A percentile compares a stretch with the other conserved stretches of the same genome.
phyloP scores from a whole-genome alignment of 2,113 vertebrate genomes.

The Ceyx margarethae region DNA sequence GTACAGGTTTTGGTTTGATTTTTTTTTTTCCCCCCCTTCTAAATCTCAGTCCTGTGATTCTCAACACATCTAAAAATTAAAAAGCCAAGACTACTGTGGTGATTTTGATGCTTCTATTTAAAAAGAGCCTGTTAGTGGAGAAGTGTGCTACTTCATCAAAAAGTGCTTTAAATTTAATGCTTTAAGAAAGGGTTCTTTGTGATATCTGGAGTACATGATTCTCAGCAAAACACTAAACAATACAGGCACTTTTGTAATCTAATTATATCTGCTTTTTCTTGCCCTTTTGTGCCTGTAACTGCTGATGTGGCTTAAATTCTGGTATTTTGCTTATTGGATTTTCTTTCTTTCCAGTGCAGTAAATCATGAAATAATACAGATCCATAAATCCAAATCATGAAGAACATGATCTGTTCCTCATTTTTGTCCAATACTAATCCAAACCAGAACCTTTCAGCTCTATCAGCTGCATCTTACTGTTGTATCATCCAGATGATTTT shows the following conservation, averaged over 20 bases:
- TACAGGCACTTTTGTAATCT: background rate
- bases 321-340: background rate
- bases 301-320: slow-evolving; percentile 32
- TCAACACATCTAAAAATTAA: background rate
- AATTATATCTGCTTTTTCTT: slow-evolving; percentile 14
- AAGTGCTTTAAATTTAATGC: background rate
- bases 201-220: background rate
- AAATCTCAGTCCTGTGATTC: background rate
- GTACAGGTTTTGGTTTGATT: background rate
- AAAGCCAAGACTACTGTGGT: background rate
- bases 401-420: background rate
- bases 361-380: background rate
- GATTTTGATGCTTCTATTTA: background rate
- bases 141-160: background rate
- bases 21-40: too few relatives aligned
- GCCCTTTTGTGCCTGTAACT: background rate
- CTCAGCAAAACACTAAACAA: background rate
- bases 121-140: background rate
- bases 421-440: background rate
- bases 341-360: background rate
- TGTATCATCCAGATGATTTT: background rate
- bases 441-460: background rate
- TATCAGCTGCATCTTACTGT: background rate
- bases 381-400: background rate
- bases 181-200: slow-evolving; percentile 37